phyloP scores from a whole-genome alignment of 53 echinoderm and acorn worm genomes.

The Paelopatides confundens region DNA sequence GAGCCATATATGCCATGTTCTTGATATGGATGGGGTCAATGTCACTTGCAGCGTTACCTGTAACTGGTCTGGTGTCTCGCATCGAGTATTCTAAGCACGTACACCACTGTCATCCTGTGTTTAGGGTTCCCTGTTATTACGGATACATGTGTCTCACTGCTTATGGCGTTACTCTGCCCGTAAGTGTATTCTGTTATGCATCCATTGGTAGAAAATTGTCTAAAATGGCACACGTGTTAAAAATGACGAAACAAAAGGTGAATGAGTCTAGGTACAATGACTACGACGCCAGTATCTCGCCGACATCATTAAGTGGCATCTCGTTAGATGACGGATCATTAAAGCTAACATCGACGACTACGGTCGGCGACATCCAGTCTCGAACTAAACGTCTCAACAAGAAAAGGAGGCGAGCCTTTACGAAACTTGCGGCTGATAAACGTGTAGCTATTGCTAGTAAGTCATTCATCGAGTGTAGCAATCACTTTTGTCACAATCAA shows the following conservation, averaged over 20 bases:
- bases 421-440: not conserved
- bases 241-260: not conserved
- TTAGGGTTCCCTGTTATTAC: conserved; percentile 43
- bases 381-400: not conserved
- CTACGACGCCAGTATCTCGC: not conserved
- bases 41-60: not conserved
- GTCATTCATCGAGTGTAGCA: too few relatives aligned
- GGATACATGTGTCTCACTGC: conserved; percentile 20
- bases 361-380: not conserved
- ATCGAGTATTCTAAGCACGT: conserved; percentile 6
- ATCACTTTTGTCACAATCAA: too few relatives aligned
- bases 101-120: conserved; percentile 53
- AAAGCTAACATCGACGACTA: not conserved
- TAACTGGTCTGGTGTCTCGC: not conserved
- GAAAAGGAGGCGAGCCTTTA: not conserved
- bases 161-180: conserved; percentile 50
- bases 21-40: not conserved
- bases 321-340: not conserved
- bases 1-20: not conserved
- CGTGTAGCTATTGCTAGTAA: conserved; percentile 17
- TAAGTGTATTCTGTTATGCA: conserved; percentile 39
- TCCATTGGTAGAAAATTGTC: conserved; percentile 25
- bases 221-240: not conserved
- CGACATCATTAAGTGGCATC: not conserved
- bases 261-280: not conserved